phyloP scores from a whole-genome alignment of 2,888 invertebrate genomes.

The Caenorhabditis sp. region DNA sequence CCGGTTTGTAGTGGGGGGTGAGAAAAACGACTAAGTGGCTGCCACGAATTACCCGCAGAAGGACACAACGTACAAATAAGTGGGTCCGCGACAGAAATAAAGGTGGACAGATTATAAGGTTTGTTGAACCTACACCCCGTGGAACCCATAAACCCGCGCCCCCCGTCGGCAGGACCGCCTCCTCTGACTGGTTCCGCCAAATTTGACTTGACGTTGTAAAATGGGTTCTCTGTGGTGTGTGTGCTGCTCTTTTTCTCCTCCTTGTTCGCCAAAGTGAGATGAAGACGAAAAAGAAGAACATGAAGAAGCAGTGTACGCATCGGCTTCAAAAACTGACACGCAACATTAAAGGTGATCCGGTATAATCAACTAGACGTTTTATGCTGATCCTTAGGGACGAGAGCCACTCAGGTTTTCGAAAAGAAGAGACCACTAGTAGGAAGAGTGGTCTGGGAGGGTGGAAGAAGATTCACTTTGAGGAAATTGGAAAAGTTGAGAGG shows the following conservation, averaged over 20 bases:
- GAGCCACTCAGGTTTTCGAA: not conserved
- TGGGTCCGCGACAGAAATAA: constrained; percentile 35
- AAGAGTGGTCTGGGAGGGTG: not conserved
- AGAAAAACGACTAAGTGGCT: constrained; percentile 44
- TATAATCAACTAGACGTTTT: constrained; percentile 45
- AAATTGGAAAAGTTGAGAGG: constrained; percentile 21
- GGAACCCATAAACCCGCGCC: constrained; percentile 54
- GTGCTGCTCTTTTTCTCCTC: constrained; percentile 9
- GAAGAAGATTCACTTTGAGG: constrained; percentile 30
- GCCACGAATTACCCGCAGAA: constrained; percentile 3
- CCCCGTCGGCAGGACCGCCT: constrained; percentile 36
- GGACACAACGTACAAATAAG: constrained; percentile 48
- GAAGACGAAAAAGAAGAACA: too few species aligned
- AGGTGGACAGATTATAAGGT: constrained; percentile 63
- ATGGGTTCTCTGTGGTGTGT: constrained; percentile 42
- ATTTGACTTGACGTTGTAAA: constrained; percentile 64
- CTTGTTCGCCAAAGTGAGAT: constrained; percentile 1
- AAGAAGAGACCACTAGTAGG: not conserved
- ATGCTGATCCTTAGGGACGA: constrained; percentile 31
- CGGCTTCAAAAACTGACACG: constrained; percentile 46
- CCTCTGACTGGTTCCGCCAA: constrained; percentile 60
- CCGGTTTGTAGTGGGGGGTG: not conserved
- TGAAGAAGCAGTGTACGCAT: constrained; percentile 13
- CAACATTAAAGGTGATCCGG: constrained; percentile 47
- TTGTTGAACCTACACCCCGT: constrained; percentile 58